Conservation (phyloP, 2,888 invertebrate genomes). For the Synergus itoensis region DNA sequence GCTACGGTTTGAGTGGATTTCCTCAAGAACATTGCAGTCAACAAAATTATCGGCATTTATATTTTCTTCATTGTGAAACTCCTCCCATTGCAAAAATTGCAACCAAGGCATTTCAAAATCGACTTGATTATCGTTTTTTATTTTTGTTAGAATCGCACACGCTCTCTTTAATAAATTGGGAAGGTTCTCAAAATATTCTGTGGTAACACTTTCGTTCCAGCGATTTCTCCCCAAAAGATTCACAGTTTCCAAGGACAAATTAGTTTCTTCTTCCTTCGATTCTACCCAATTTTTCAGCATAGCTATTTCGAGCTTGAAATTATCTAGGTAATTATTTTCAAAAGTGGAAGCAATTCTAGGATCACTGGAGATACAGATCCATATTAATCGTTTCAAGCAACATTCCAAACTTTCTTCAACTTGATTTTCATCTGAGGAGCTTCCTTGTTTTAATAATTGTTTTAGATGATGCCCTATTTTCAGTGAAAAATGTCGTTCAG, state of each 20-base stretch:
- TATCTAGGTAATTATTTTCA: neutral
- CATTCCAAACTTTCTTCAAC: neutral
- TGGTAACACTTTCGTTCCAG: neutral
- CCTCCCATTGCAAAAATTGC: neutral
- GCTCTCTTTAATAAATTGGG: constrained; percentile 17
- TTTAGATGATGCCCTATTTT: neutral
- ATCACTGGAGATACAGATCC: neutral
- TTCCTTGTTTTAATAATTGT: neutral
- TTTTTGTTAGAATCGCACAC: neutral
- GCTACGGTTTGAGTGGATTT: neutral
- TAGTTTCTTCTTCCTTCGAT: neutral
- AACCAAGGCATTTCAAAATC: constrained; percentile 1
- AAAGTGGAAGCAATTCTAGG: neutral
- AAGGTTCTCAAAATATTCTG: neutral
- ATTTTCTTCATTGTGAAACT: neutral
- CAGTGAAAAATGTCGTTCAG: constrained; percentile 7
- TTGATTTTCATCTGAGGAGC: neutral
- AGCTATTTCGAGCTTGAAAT: constrained; percentile 1
- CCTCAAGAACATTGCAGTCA: neutral
- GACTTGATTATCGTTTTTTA: neutral
- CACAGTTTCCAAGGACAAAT: neutral
- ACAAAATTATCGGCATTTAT: neutral
- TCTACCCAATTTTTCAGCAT: neutral
- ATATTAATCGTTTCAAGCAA: neutral
- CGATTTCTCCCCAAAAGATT: neutral